phyloP scores from a whole-genome alignment of 1,140 invertebrate species.

The Drosophila sulfurigaster region DNA sequence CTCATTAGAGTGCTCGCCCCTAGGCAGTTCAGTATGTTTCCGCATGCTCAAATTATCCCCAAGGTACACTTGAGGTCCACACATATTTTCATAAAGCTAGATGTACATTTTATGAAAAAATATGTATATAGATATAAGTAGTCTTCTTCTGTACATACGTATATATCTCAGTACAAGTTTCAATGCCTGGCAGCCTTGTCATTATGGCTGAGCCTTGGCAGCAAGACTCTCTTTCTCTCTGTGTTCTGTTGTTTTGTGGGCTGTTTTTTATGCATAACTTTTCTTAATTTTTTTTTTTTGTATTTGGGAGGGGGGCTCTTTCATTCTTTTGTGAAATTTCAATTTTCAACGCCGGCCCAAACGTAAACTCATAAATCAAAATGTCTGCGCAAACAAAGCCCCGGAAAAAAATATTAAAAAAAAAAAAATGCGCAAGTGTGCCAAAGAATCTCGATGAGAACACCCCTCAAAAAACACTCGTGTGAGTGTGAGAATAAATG shows the following conservation, averaged over 20 bases:
- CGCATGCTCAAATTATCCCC: conserved; percentile 64
- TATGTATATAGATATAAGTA: conserved; percentile 25
- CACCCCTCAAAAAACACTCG: conserved; percentile 17
- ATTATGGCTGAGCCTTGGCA: conserved; percentile 48
- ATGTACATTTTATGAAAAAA: conserved; percentile 30
- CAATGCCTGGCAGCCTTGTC: conserved; percentile 66
- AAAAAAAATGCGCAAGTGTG: conserved; percentile 37
- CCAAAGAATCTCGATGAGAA: conserved; percentile 7
- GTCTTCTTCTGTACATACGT: conserved; percentile 4
- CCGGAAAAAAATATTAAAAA: conserved; percentile 19
- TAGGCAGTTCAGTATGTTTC: conserved; percentile 37
- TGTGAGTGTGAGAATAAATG: background rate
- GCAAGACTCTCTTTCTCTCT: conserved; percentile 24
- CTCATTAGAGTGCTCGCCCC: conserved; percentile 58
- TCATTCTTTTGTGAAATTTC: conserved; percentile 69
- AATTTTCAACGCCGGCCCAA: conserved; percentile 54
- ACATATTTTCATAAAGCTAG: conserved; percentile 43
- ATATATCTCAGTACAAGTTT: conserved; percentile 42
- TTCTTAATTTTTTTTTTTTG: conserved; percentile 24
- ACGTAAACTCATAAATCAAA: conserved; percentile 77
- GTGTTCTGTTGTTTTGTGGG: conserved; percentile 49
- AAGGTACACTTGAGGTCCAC: conserved; percentile 50
- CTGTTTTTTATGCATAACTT: conserved; percentile 48
- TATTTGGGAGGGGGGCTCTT: background rate
- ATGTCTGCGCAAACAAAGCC: conserved; percentile 75